phyloP scores from a whole-genome alignment of 2,888 invertebrate species.

The Hydrotaea diabolus region DNA sequence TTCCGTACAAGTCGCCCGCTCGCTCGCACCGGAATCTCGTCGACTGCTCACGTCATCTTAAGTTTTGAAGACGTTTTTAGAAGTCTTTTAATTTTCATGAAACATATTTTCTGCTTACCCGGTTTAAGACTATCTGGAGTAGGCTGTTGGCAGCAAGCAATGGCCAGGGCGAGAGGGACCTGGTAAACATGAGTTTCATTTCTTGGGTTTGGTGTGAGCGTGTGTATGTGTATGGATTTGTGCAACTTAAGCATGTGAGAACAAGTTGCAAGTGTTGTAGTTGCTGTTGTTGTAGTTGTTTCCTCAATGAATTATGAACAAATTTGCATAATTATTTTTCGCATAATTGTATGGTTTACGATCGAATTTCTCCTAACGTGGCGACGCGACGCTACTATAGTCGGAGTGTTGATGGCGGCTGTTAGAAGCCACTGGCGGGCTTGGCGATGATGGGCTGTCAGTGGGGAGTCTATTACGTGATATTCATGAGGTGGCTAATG shows the following conservation, averaged over 20 bases:
- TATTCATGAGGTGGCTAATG: background rate
- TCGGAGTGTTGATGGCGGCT: background rate
- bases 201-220: background rate
- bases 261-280: constrained; percentile 39
- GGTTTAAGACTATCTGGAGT: background rate
- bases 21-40: background rate
- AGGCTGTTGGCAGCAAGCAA: background rate
- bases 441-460: background rate
- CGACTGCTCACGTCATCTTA: background rate
- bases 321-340: constrained; percentile 63
- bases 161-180: background rate
- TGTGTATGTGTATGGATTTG: background rate
- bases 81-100: constrained; percentile 28
- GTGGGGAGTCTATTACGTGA: background rate
- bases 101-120: constrained; percentile 1
- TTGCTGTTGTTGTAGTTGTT: background rate
- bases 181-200: background rate
- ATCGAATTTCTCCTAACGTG: constrained; percentile 30
- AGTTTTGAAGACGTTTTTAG: constrained; percentile 20
- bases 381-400: background rate
- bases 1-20: background rate
- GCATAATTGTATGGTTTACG: constrained; percentile 56
- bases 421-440: too few species aligned
- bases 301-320: constrained; percentile 30
- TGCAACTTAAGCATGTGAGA: constrained; percentile 52